Base-by-base conservation (phyloP, 2,113 vertebrate species). In the Salminus brasiliensis region DNA sequence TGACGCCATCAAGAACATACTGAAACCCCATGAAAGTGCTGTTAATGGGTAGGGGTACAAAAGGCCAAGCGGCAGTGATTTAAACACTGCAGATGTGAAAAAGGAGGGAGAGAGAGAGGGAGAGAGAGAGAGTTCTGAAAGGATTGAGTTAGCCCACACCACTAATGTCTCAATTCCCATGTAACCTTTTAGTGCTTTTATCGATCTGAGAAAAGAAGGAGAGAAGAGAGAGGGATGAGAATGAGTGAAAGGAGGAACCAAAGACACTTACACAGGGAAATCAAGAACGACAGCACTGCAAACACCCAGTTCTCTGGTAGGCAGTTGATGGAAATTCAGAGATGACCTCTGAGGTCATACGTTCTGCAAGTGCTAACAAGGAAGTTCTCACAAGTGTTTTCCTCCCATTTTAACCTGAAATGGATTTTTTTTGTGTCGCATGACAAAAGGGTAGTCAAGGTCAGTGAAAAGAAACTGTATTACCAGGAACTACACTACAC, bases 91-190 rank as follows among this genome's bases (percentile, higher is more conserved):
- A 74, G 25, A 68, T 49, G 62, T 39, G 43, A 18, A 78, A 30
- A 52, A 30, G 72, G 13, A 74, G n/a, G n/a, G n/a, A n/a, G n/a
- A n/a, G n/a, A n/a, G n/a, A n/a, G n/a, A n/a, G n/a, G n/a, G 36
- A 65, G 29, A 82, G 60, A 29, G 21, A 59, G 65, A 47, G 47
- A 71, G 72, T 53, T 55, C 47, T 68, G 25, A 84, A 71, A 76
- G 81, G 79, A 85, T 83, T 62, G 78, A 47, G 75, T 82, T 83
- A 83, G 60, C 55, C 36, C 65, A 52, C 68, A 16, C 39, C 65
- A 72, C 68, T 77, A 81, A 83, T 75, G 79, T 76, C 82, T 86
- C 57, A 76, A 78, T 73, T 82, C 79, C 83, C 74, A 75, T 43
- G 49, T 82, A 72, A 83, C 72, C 55, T 65, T 77, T 83, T 78